Conservation (phyloP, 2,888 invertebrate genomes). For the Clitarchus hookeri region DNA sequence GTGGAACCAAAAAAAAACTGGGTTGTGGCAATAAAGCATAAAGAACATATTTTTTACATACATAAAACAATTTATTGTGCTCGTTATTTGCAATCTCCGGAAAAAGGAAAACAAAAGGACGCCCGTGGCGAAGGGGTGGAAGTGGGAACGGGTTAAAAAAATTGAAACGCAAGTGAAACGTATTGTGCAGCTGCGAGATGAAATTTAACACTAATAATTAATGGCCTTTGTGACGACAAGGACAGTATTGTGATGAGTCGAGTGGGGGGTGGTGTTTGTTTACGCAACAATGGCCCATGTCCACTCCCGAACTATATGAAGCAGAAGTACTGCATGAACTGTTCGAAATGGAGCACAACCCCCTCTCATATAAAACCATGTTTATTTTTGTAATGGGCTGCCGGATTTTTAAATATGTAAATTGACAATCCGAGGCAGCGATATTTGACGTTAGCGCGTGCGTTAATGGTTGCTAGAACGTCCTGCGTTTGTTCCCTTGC, state of each 20-base stretch:
- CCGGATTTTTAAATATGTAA: too few relatives aligned
- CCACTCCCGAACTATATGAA: too few relatives aligned
- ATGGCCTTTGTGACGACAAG: background rate
- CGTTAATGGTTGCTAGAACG: too few relatives aligned
- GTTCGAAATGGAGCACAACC: too few relatives aligned
- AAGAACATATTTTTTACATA: background rate
- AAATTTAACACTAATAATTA: background rate
- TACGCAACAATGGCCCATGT: too few relatives aligned
- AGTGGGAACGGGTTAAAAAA: background rate
- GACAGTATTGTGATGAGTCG: background rate
- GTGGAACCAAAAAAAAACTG: background rate
- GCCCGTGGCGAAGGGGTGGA: background rate
- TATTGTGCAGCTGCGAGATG: conserved; percentile 2
- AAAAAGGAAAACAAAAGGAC: background rate
- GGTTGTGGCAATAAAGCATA: background rate
- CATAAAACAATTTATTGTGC: background rate
- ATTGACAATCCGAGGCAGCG: too few relatives aligned
- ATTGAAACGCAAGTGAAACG: background rate
- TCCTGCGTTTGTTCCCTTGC: too few relatives aligned
- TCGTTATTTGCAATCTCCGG: background rate
- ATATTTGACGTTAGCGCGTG: too few relatives aligned
- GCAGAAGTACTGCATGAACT: too few relatives aligned
- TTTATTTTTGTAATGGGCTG: too few relatives aligned
- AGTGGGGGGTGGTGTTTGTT: background rate
- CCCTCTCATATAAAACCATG: too few relatives aligned